phyloP scores from a whole-genome alignment of 2,888 invertebrate species.

The Acleris laterana region DNA sequence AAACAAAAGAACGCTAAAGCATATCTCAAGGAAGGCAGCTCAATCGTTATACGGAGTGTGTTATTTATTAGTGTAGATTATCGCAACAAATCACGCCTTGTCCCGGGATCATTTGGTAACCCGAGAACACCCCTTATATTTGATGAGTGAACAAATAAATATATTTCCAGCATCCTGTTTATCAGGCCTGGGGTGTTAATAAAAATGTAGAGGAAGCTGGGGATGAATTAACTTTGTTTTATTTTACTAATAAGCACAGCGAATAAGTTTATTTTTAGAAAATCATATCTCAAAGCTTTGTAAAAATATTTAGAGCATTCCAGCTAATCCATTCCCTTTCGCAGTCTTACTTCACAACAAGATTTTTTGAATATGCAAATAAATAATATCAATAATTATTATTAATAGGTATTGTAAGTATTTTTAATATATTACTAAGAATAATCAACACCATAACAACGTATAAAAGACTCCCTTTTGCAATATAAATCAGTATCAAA shows the following conservation, averaged over 20 bases:
- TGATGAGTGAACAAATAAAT: constrained; percentile 84
- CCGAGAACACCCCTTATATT: constrained; percentile 81
- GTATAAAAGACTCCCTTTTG: too few species aligned
- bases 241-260: too few species aligned
- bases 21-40: constrained; percentile 72
- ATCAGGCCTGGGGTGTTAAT: constrained; percentile 82
- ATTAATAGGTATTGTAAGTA: too few species aligned
- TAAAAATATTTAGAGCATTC: too few species aligned
- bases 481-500: too few species aligned
- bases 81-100: constrained; percentile 81
- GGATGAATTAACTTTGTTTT: constrained; percentile 39
- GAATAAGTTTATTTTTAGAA: not conserved
- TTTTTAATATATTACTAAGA: too few species aligned
- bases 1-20: constrained; percentile 44
- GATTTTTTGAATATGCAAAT: too few species aligned
- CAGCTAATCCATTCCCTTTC: too few species aligned
- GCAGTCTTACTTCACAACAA: too few species aligned
- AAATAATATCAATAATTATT: too few species aligned
- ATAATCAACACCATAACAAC: too few species aligned
- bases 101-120: constrained; percentile 79
- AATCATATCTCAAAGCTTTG: too few species aligned
- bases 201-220: constrained; percentile 77
- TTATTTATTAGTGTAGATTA: constrained; percentile 82
- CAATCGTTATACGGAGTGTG: constrained; percentile 75
- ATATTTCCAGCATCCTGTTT: constrained; percentile 84